Evolutionary conservation across 2,797 vertebrate genomes (phyloP), one percentile per base, ranked within the genome.

Genomic region (Crypturellus tataupa): DNA sequence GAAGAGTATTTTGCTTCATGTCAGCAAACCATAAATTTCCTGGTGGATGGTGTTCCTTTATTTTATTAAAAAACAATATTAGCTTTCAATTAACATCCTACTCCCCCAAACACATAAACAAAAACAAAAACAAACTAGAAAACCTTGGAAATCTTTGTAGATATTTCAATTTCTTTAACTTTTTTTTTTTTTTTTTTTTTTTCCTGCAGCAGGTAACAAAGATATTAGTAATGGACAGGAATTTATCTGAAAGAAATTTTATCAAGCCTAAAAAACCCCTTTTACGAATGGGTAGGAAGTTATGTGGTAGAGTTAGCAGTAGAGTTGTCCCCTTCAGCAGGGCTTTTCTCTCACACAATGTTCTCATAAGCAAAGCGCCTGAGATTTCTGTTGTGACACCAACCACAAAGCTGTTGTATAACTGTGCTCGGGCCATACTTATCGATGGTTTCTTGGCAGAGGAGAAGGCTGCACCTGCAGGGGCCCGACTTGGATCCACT

Each of bases 361-460:
- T 86, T 93, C n/a, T 42, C 46, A 17, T 47, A 86, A 78, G 53
- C 70, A 90, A 91, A 94, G 62, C 63, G 86, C 69, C 31, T 80
- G 65, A 68, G 79, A 13, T 17, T 79, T 65, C 63, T 56, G 29
- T 19, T 31, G 17, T 18, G 17, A 29, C 53, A 55, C 31, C 31
- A 55, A 31, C 53, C 31, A 31, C 29, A 10, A 31, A 31, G 81
- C 90, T 42, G 88, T 92, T 93, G 67, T 82, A 70, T 87, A 90
- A 88, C 70, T 70, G 79, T 49, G 35, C n/a, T 67, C 33, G 8
- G 71, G 65, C 87, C 78, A 59, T 31, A 62, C 29, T 88, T 90
- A 79, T 42, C 80, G 35, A 59, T 59, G 85, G 84, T 81, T 84
- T 90, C 72, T 10, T 6, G 31, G 87, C 90, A 67, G 73, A 65